Evolutionary conservation across 2,888 invertebrate genomes (phyloP), one percentile per base, ranked within the genome.

Genomic region (Nymphalis c-album): DNA sequence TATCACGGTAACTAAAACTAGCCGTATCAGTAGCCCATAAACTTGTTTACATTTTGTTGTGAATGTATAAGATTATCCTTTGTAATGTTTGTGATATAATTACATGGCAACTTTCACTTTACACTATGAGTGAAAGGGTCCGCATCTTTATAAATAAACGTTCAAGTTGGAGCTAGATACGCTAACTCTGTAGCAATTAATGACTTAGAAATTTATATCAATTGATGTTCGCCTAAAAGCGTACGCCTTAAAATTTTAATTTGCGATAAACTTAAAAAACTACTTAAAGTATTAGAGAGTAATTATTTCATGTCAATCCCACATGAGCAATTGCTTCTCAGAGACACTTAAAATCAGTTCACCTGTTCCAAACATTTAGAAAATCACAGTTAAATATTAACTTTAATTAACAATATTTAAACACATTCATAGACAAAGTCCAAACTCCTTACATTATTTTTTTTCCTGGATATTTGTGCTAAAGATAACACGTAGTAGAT

Each of bases 61-160:
- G 48, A 66, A 60, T 50, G 57, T 62, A 53, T 66, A 66, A 64
- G 48, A 69, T 60, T 64, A 67, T 70, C 69, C 70, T 72, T 72
- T 69, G 70, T 72, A 61, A 46, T 47, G 65, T 45, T 40, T 48
- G 72, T 69, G 70, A 70, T 58, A 63, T 69, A 68, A 73, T 73
- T 67, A 59, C 65, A 50, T 64, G 35, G 46, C 58, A 53, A 70
- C 73, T 73, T 72, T 73, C 73, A 72, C 73, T 73, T 62, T 70
- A 64, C 64, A 71, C 67, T 50, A 71, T 71, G 64, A 62, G 69
- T 70, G 69, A 64, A 70, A 72, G 64, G 64, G 63, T 62, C 55
- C 55, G 48, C 35, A 51, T 40, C 35, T 48, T 55, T 53, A 65
- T 35, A 55, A 22, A 46, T 40, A 55, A n/a, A 17, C n/a, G n/a